Evolutionary conservation across 2,113 vertebrate genomes (phyloP).

Genomic region (Anser cygnoides): DNA sequence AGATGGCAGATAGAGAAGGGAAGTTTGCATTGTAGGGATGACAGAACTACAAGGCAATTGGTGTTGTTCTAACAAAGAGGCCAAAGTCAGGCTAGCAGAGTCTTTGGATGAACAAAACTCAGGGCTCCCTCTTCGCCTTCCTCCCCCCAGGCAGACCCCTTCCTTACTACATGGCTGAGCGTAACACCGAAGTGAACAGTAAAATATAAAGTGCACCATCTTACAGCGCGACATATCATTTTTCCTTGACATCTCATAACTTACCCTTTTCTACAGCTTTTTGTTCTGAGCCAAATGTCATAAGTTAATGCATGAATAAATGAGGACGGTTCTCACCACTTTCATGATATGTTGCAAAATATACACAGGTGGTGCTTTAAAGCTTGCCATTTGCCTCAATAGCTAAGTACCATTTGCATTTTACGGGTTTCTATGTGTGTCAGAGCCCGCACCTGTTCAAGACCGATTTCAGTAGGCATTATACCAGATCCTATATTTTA

Average conservation of each 20-base stretch:
- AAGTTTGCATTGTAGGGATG: neutral
- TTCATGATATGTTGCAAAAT: slow-evolving; percentile 64
- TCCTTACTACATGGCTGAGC: neutral
- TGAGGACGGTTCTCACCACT: slow-evolving; percentile 55
- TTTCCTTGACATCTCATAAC: slow-evolving; percentile 48
- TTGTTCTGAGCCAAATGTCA: slow-evolving; percentile 64
- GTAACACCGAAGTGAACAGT: neutral
- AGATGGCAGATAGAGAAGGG: neutral
- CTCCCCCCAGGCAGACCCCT: neutral
- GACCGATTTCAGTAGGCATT: neutral
- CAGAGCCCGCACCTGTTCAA: slow-evolving; percentile 43
- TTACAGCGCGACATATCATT: neutral
- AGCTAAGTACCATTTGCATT: slow-evolving; percentile 57
- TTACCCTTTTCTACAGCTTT: slow-evolving; percentile 55
- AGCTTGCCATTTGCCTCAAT: slow-evolving; percentile 52
- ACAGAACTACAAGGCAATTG: neutral
- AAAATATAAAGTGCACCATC: slow-evolving; percentile 35
- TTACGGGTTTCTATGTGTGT: slow-evolving; percentile 55
- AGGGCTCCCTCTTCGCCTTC: neutral
- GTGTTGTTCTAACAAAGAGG: neutral
- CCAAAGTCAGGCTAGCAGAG: neutral
- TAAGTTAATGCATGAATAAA: slow-evolving; percentile 56
- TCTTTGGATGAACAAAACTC: neutral
- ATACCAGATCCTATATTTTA: slow-evolving; percentile 35
- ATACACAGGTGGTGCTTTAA: slow-evolving; percentile 65